Conservation (phyloP, 2,888 invertebrate genomes). For the Meganola albula region DNA sequence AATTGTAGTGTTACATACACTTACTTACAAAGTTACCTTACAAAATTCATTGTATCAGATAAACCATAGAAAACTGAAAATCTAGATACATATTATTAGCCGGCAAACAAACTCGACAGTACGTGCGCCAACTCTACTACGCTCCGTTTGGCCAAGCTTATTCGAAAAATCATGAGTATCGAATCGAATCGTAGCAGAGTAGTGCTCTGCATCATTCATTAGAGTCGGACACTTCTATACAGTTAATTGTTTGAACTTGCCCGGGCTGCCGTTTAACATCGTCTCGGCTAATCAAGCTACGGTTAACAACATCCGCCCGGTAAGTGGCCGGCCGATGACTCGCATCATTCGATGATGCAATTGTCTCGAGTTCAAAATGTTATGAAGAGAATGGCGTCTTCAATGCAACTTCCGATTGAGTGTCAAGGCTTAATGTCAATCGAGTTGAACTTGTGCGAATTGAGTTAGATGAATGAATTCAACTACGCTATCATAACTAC, state of each 20-base stretch:
- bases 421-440: conserved; percentile 67
- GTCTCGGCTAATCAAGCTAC: conserved; percentile 72
- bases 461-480: conserved; percentile 27
- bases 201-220: conserved; percentile 75
- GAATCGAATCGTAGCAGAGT: too few relatives aligned
- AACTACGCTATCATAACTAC: conserved; percentile 15
- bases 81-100: too few relatives aligned
- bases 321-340: conserved; percentile 72
- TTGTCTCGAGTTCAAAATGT: conserved; percentile 48
- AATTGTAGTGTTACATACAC: too few relatives aligned
- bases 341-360: conserved; percentile 66
- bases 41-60: too few relatives aligned
- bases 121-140: too few relatives aligned
- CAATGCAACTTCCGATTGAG: conserved; percentile 69
- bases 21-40: too few relatives aligned
- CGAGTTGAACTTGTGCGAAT: conserved; percentile 34
- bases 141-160: too few relatives aligned
- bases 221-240: conserved; percentile 75
- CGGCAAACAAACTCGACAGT: too few relatives aligned
- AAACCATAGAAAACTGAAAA: too few relatives aligned
- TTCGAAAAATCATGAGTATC: too few relatives aligned
- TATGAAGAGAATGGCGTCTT: conserved; percentile 47
- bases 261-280: conserved; percentile 68
- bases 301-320: conserved; percentile 73
- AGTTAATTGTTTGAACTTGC: conserved; percentile 77